phyloP scores from a whole-genome alignment of 2,888 invertebrate species.

The Adela reaumurella region DNA sequence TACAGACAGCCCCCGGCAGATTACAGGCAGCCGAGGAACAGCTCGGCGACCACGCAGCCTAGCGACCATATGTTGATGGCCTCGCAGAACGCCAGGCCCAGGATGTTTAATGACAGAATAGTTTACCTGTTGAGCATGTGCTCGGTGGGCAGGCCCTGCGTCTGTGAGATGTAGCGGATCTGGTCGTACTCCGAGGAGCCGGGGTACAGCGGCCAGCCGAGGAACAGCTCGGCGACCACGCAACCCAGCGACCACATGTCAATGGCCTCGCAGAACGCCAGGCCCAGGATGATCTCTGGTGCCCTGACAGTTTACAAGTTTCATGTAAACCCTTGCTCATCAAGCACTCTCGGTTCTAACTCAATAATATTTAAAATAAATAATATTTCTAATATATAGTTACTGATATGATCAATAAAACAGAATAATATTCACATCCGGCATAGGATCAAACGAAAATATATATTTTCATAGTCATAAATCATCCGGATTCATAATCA shows the following conservation, averaged over 20 bases:
- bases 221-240: conserved; percentile 97
- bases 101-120: no score
- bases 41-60: conserved; percentile 98
- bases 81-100: conserved; percentile 98
- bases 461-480: no score
- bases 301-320: conserved; percentile 57
- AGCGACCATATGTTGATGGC: conserved; percentile 99
- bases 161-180: conserved; percentile 95
- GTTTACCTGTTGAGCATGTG: conserved; percentile 96
- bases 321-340: neutral
- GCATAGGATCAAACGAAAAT: no score
- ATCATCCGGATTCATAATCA: no score
- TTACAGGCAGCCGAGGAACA: conserved; percentile 99
- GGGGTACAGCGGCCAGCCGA: conserved; percentile 99
- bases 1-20: no score
- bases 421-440: no score
- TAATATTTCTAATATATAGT: neutral
- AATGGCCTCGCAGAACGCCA: conserved; percentile 99
- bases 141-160: conserved; percentile 95
- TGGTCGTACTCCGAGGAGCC: conserved; percentile 99
- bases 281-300: conserved; percentile 93
- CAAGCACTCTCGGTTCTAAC: neutral
- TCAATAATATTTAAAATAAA: neutral
- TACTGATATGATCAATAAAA: no score
- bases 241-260: conserved; percentile 99